Evolutionary conservation across 2,113 vertebrate genomes (phyloP), one percentile per base, ranked within the genome.

Genomic region (Nerophis lumbriciformis): DNA sequence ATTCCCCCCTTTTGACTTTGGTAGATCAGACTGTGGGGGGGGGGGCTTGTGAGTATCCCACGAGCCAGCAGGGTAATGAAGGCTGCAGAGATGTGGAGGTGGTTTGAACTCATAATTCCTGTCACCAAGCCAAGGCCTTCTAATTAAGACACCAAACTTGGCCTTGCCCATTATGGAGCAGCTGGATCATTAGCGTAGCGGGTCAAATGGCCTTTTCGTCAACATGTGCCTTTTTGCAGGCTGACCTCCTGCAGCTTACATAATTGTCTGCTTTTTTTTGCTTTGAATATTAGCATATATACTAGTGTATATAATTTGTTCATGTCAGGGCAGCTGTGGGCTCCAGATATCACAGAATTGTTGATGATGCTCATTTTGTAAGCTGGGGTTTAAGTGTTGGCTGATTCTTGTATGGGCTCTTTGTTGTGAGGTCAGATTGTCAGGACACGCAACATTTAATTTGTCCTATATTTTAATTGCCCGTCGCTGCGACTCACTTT

Each of bases 111-210:
- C 63, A 78, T 86, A 72, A 80, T 76, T 76, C 69, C 62, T 68
- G 76, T 78, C 57, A 63, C 72, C 69, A 12, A 76, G 63, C 66
- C 68, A 77, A 69, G 76, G 71, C 85, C 73, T 70, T 71, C 72
- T 86, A 88, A 87, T 86, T 83, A 85, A 83, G 77, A 80, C 75
- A 44, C 57, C 9, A 39, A 48, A 72, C 63, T 72, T 61, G 60
- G 73, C 76, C 77, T 62, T 47, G 60, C 79, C 83, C 72, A 84
- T 86, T 82, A 81, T 66, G 65, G 62, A 85, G 81, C 84, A 82
- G 85, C 83, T 86, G 81, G 81, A 83, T 84, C 82, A 84, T 87
- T 86, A 87, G 73, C 48, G 49, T 61, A 47, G 55, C 71, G 81
- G 80, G 83, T 86, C 84, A 81, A 81, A 85, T 77, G 71, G 72